Percentiles rank a stretch among this genome's conserved stretches.
Evolutionary conservation across 2,113 vertebrate species (phyloP).

Genomic region (Ammodytes dubius): DNA sequence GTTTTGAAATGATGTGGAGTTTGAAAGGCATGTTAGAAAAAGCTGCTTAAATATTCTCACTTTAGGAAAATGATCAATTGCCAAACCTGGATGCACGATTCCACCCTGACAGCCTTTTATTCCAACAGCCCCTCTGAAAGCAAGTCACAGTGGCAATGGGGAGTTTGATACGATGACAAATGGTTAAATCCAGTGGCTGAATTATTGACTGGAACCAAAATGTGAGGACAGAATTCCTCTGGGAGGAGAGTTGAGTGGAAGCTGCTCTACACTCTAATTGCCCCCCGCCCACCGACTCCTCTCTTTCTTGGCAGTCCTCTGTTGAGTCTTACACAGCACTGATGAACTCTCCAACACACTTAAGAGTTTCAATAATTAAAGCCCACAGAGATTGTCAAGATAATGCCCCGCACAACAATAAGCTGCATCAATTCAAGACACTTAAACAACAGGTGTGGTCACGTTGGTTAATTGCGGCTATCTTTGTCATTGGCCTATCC

Average conservation of each 20-base stretch:
- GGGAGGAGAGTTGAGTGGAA: slow-evolving; percentile 71
- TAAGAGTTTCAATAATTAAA: slow-evolving; percentile 76
- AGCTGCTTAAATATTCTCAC: neutral
- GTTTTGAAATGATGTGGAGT: neutral
- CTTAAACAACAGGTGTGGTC: slow-evolving; percentile 50
- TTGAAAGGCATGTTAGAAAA: neutral
- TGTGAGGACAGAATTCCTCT: slow-evolving; percentile 60
- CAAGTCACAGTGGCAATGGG: slow-evolving; percentile 22
- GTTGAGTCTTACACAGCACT: slow-evolving; percentile 56
- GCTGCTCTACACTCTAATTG: slow-evolving; percentile 77
- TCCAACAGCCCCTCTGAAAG: neutral
- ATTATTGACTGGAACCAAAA: slow-evolving; percentile 77
- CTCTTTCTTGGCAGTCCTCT: slow-evolving; percentile 56
- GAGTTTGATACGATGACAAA: slow-evolving; percentile 62
- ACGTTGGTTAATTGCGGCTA: slow-evolving; percentile 36
- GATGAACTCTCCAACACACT: slow-evolving; percentile 69
- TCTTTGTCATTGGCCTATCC: slow-evolving; percentile 27
- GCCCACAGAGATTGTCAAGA: slow-evolving; percentile 68
- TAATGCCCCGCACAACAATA: slow-evolving; percentile 67
- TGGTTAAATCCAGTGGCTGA: slow-evolving; percentile 64
- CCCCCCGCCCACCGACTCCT: slow-evolving; percentile 53
- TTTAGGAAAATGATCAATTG: neutral
- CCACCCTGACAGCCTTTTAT: neutral
- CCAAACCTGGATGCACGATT: neutral
- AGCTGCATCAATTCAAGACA: slow-evolving; percentile 55